These are phyloP conservation scores for Xiphophorus couchianus DNA, from an alignment of 2,113 vertebrate genomes.

Conservation along the genomic window DNA sequence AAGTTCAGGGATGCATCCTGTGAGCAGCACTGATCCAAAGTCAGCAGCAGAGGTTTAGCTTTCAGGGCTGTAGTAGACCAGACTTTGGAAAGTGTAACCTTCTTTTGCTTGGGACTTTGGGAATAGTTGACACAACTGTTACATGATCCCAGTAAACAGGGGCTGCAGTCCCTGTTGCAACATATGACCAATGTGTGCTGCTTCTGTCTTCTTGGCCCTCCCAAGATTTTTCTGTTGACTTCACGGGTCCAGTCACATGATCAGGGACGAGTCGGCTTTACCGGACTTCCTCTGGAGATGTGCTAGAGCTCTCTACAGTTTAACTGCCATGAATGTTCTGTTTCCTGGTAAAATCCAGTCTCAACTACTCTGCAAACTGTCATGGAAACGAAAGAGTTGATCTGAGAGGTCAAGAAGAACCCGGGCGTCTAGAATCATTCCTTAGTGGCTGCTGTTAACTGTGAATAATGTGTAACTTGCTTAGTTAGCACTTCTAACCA, in stretches of 20 bases:
- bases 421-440: background rate
- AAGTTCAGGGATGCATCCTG: too few species aligned
- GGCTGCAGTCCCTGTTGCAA: background rate
- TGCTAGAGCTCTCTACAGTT: background rate
- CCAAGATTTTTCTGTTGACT: background rate
- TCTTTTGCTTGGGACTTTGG: too few species aligned
- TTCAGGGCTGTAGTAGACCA: too few species aligned
- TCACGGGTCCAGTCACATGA: background rate
- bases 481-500: slow-evolving; percentile 18
- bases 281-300: background rate
- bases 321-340: background rate
- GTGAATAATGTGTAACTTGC: slow-evolving; percentile 41
- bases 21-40: too few species aligned
- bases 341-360: background rate
- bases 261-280: background rate
- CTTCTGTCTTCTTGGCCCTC: background rate
- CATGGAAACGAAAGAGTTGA: too few species aligned
- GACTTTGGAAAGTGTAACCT: too few species aligned
- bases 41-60: too few species aligned
- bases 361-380: background rate
- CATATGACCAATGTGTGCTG: background rate
- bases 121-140: background rate
- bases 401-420: background rate
- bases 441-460: background rate
- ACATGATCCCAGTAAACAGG: background rate